Conservation (phyloP, 2,888 invertebrate genomes). For the Ferdinandea cuprea region DNA sequence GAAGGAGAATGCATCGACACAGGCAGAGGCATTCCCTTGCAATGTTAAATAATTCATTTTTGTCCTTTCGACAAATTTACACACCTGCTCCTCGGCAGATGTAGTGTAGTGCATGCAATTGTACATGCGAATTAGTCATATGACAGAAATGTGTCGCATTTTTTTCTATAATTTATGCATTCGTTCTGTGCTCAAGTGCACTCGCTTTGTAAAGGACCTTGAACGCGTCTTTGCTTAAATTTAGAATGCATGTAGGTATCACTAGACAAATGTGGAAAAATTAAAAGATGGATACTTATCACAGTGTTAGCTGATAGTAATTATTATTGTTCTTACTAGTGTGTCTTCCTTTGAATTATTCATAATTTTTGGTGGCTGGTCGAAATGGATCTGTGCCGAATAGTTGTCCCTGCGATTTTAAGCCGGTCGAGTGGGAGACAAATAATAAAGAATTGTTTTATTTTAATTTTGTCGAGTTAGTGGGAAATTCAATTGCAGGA, state of each 20-base stretch:
- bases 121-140: constrained; percentile 41
- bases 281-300: too few relatives aligned
- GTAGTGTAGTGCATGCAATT: constrained; percentile 13
- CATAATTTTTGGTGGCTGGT: constrained; percentile 7
- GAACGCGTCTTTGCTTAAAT: constrained; percentile 53
- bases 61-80: background rate
- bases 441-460: too few relatives aligned
- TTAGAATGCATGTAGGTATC: constrained; percentile 8
- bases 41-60: constrained; percentile 17
- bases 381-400: constrained; percentile 16
- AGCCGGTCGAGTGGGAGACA: too few relatives aligned
- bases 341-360: constrained; percentile 21
- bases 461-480: too few relatives aligned
- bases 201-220: constrained; percentile 71
- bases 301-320: constrained; percentile 42
- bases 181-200: constrained; percentile 49
- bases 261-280: background rate
- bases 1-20: background rate
- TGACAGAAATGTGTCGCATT: constrained; percentile 45
- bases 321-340: constrained; percentile 22
- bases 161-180: constrained; percentile 32
- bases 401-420: background rate
- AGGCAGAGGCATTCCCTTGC: background rate
- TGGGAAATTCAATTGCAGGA: too few relatives aligned
- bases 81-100: constrained; percentile 6